Percentiles rank a stretch among this genome's conserved stretches.
Evolutionary conservation across 2,113 vertebrate species (phyloP).

Genomic region (Hypanus sabinus): DNA sequence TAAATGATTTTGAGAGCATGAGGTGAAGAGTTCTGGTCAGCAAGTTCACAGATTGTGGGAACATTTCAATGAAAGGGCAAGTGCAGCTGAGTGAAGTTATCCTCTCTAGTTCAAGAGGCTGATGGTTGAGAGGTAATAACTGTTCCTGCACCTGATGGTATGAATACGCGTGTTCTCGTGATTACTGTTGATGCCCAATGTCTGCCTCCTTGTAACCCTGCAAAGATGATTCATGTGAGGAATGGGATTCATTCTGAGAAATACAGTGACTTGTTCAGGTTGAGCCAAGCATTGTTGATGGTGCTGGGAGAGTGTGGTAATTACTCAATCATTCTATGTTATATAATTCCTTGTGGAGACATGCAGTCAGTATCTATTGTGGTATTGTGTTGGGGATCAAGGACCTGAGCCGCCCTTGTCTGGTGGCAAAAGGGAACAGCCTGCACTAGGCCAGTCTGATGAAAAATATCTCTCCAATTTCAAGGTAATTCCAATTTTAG

Average conservation of each 20-base stretch:
- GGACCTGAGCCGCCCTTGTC: neutral
- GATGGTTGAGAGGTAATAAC: no score
- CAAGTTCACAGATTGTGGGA: no score
- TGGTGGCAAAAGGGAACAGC: neutral
- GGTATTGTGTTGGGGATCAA: neutral
- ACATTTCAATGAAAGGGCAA: no score
- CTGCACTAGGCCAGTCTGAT: neutral
- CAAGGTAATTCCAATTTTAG: neutral
- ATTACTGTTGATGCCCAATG: neutral
- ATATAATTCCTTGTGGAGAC: neutral
- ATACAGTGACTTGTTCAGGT: neutral
- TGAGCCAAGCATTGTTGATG: neutral
- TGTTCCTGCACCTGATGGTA: no score
- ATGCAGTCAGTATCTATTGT: neutral
- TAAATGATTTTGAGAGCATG: no score
- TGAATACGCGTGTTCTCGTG: neutral
- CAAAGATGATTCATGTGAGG: neutral
- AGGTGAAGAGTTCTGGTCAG: no score
- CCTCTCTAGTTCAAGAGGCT: no score
- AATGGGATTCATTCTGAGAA: neutral
- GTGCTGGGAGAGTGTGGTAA: neutral
- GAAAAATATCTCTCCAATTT: neutral
- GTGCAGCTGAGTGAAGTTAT: no score
- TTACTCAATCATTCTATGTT: neutral
- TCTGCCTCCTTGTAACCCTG: no score